Conservation (phyloP, 2,888 invertebrate species). For the Tanypteryx hageni region DNA sequence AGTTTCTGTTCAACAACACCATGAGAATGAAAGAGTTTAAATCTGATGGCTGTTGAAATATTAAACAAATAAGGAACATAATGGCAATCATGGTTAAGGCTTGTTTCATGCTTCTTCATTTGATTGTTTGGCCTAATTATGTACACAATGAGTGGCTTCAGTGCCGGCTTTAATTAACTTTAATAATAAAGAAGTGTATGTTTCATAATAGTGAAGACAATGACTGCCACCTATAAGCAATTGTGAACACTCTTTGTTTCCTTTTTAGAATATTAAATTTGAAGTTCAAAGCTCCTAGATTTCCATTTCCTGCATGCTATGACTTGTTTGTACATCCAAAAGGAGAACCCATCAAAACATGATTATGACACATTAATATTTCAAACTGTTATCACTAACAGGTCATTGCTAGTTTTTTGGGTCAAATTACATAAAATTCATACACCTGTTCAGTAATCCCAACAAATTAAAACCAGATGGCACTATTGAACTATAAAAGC, state of each 20-base stretch:
- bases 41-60: slow-evolving; percentile 61
- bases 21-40: slow-evolving; percentile 61
- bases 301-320: slow-evolving; percentile 61
- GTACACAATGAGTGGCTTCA: slow-evolving; percentile 63
- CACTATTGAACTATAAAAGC: slow-evolving; percentile 59
- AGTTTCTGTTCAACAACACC: slow-evolving; percentile 63
- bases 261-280: slow-evolving; percentile 57
- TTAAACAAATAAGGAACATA: slow-evolving; percentile 64
- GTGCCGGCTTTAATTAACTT: slow-evolving; percentile 55
- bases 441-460: slow-evolving; percentile 60
- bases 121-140: slow-evolving; percentile 61
- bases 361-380: slow-evolving; percentile 57
- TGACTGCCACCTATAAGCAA: slow-evolving; percentile 63
- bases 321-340: slow-evolving; percentile 60
- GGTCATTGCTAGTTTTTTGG: slow-evolving; percentile 60
- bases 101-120: slow-evolving; percentile 63
- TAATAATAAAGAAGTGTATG: slow-evolving; percentile 22
- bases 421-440: slow-evolving; percentile 42
- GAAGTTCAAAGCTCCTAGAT: slow-evolving; percentile 62
- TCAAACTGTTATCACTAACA: slow-evolving; percentile 48
- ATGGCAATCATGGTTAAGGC: slow-evolving; percentile 62
- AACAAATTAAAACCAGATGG: slow-evolving; percentile 58
- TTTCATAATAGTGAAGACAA: slow-evolving; percentile 59
- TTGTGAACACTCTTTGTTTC: slow-evolving; percentile 62
- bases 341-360: slow-evolving; percentile 59